Percentiles rank a stretch among this genome's conserved stretches.
Conservation (phyloP, 1,140 invertebrate species). For the Drosophila sulfurigaster region DNA sequence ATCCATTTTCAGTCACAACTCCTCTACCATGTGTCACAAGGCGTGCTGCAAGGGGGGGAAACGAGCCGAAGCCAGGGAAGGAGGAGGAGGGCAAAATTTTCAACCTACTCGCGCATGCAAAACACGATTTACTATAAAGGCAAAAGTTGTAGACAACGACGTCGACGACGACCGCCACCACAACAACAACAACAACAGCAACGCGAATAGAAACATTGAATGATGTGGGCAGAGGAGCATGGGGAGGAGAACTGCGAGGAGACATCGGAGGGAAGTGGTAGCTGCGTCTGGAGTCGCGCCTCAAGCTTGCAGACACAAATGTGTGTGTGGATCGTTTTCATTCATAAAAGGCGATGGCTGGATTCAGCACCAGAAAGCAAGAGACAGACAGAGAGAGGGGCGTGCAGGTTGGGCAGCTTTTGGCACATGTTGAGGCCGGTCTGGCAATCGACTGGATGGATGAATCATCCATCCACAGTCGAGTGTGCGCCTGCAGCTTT, state of each 20-base stretch:
- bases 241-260: no score
- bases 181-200: constrained; percentile 57
- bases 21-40: constrained; percentile 47
- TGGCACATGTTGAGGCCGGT: constrained; percentile 65
- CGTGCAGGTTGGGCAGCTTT: constrained; percentile 43
- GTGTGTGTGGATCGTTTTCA: constrained; percentile 52
- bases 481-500: constrained; percentile 16
- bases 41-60: neutral
- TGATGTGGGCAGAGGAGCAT: neutral
- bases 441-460: constrained; percentile 25
- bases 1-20: constrained; percentile 51
- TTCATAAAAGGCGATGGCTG: constrained; percentile 73
- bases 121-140: constrained; percentile 83
- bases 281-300: constrained; percentile 21
- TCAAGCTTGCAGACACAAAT: constrained; percentile 29
- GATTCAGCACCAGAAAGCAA: neutral
- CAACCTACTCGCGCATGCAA: constrained; percentile 80
- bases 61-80: neutral
- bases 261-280: neutral
- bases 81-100: constrained; percentile 4
- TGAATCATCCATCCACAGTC: constrained; percentile 28
- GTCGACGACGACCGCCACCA: constrained; percentile 17
- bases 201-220: constrained; percentile 29
- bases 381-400: neutral
- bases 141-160: constrained; percentile 69